Evolutionary conservation across 2,113 vertebrate genomes (phyloP).

Genomic region (Addax nasomaculatus): DNA sequence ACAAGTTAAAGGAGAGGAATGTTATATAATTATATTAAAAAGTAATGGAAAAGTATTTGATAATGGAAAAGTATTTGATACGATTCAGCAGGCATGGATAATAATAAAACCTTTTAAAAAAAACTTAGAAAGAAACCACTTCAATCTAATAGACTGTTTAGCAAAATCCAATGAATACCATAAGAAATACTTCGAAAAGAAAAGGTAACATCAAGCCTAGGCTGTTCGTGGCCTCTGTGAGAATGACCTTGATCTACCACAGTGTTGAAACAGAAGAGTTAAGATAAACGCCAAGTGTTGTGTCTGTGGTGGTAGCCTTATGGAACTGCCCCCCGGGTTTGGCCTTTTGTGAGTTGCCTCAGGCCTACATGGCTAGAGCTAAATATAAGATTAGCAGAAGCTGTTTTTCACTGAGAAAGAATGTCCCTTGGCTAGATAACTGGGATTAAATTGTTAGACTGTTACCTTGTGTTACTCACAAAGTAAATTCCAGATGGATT

Average conservation of each 20-base stretch:
- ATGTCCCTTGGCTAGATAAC: neutral
- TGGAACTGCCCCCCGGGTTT: neutral
- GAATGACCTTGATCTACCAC: neutral
- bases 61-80: neutral
- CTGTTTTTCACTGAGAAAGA: conserved; percentile 3
- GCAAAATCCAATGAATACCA: neutral
- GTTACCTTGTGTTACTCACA: neutral
- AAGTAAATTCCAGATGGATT: neutral
- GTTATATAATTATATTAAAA: neutral
- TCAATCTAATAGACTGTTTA: neutral
- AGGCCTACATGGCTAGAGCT: neutral
- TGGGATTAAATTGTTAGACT: neutral
- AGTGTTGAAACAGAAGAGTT: neutral
- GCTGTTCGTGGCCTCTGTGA: neutral
- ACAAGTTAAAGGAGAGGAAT: neutral
- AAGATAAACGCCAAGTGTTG: neutral
- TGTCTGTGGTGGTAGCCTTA: neutral
- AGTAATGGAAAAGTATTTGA: neutral
- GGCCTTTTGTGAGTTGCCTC: neutral
- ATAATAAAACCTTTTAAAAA: neutral
- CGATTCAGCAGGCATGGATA: neutral
- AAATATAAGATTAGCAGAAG: neutral
- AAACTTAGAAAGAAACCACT: neutral
- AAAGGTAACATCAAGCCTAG: neutral
- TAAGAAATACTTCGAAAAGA: neutral